Conservation (phyloP, 2,888 invertebrate species). For the Drosophila emarginata region DNA sequence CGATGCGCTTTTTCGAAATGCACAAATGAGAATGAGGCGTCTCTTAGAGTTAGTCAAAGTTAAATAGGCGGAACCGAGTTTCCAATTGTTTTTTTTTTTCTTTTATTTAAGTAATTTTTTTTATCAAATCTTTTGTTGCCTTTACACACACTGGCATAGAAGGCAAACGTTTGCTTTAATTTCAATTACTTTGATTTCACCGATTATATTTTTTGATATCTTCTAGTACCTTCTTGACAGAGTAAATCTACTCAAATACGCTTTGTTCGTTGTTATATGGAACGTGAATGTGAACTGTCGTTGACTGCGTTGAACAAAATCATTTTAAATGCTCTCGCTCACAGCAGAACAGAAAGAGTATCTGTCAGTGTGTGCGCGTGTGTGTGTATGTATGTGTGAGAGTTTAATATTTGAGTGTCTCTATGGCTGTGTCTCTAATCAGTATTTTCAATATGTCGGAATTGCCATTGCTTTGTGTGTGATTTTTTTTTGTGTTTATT, state of each 20-base stretch:
- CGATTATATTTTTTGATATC: slow-evolving; percentile 41
- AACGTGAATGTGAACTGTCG: slow-evolving; percentile 73
- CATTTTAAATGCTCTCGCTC: slow-evolving; percentile 73
- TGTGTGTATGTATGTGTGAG: slow-evolving; percentile 5
- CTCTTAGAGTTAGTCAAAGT: slow-evolving; percentile 59
- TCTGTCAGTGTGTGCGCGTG: neutral
- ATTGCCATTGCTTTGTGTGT: slow-evolving; percentile 45
- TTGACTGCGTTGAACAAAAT: slow-evolving; percentile 61
- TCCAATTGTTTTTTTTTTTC: slow-evolving; percentile 42
- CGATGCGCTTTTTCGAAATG: slow-evolving; percentile 55
- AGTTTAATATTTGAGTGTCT: slow-evolving; percentile 29
- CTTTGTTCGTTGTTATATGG: slow-evolving; percentile 65
- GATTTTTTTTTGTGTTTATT: slow-evolving; percentile 19
- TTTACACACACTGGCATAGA: slow-evolving; percentile 97
- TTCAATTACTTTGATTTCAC: slow-evolving; percentile 51
- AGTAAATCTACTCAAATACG: slow-evolving; percentile 45
- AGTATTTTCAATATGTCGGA: slow-evolving; percentile 59
- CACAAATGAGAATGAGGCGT: slow-evolving; percentile 78
- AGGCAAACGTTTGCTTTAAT: slow-evolving; percentile 85
- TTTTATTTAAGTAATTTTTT: neutral
- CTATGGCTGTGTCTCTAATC: slow-evolving; percentile 61
- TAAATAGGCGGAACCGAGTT: slow-evolving; percentile 66
- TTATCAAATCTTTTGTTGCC: slow-evolving; percentile 82
- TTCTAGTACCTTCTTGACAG: slow-evolving; percentile 66
- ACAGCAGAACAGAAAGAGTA: slow-evolving; percentile 37